Base-by-base conservation (phyloP, 2,888 invertebrate species). In the Meandrusa payeni region DNA sequence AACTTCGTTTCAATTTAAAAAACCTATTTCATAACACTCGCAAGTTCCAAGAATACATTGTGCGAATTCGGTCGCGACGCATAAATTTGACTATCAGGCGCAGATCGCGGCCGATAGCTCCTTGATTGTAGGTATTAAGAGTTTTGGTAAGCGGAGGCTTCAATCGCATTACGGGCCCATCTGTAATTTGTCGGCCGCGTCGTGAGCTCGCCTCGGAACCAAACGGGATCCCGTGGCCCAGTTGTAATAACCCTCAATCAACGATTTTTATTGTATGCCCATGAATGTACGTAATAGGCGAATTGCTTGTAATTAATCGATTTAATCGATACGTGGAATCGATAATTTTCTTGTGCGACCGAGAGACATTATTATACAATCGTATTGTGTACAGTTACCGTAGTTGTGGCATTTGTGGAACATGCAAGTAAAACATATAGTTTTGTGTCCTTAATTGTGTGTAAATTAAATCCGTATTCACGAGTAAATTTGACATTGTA, bases 121-220 rank as follows among this genome's bases (percentile, higher is more conserved):
- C 26, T 15, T 39, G 45, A 48, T 45, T 48, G 48, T 41, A 38
- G 48, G 41, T 39, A 44, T 48, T 48, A 45, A 44, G 29, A 20
- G 32, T 41, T 42, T 48, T 41, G 34, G 44, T 41, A 39, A 47
- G 37, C 44, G 44, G 39, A 37, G 29, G 32, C 44, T 37, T 32
- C 42, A 29, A 43, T 47, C 40, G 41, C 23, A 41, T 41, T 43
- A 41, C 41, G 7, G 7, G 15, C 34, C 36, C 39, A 52, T 51
- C 55, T 57, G 55, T 57, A 60, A 60, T 57, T 59, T 60, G 47
- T 49, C 45, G 32, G 47, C 52, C 57, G 51, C 49, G 20, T 28
- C 47, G 33, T 40, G 43, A 46, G 47, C 46, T 45, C 47, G 43
- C 42, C 41, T 46, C 41, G 46, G 49, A 50, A 50, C 50, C 51